These are phyloP conservation scores for Macrotis lagotis DNA, from an alignment of 2,113 vertebrate species.

Conservation along the genomic window DNA sequence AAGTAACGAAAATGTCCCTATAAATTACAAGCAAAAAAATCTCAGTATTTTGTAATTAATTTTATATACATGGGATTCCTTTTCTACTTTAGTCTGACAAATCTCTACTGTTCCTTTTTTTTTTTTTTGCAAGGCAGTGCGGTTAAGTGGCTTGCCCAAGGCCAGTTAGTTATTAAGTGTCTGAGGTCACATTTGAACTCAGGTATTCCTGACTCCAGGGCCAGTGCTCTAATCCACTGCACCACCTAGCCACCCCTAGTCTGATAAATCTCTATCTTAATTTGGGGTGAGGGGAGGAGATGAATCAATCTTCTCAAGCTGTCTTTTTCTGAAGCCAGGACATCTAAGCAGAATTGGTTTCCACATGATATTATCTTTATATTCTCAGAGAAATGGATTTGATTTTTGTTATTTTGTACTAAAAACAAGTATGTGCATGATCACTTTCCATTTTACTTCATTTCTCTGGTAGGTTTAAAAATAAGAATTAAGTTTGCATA, in stretches of 20 bases:
- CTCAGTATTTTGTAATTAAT: background rate
- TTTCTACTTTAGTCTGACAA: background rate
- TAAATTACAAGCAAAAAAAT: background rate
- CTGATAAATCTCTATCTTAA: too few relatives aligned
- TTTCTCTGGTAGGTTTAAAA: background rate
- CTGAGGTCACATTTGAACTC: too few relatives aligned
- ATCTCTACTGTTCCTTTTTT: too few relatives aligned
- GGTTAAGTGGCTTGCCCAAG: too few relatives aligned
- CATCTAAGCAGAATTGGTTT: background rate
- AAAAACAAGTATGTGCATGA: background rate
- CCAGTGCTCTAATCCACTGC: too few relatives aligned
- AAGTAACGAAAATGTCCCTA: background rate
- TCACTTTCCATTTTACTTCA: background rate
- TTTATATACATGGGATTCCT: background rate
- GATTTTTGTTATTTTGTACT: background rate
- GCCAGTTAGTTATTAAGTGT: too few relatives aligned
- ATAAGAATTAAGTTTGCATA: background rate
- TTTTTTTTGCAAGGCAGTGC: too few relatives aligned
- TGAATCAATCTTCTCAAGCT: background rate
- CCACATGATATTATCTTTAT: background rate
- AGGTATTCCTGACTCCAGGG: too few relatives aligned
- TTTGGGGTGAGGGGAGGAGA: rapidly evolving
- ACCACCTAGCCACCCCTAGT: too few relatives aligned
- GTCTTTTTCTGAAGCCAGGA: background rate
- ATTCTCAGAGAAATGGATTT: background rate